Base-by-base conservation (phyloP, 2,113 vertebrate genomes). In the Elaphurus davidianus region DNA sequence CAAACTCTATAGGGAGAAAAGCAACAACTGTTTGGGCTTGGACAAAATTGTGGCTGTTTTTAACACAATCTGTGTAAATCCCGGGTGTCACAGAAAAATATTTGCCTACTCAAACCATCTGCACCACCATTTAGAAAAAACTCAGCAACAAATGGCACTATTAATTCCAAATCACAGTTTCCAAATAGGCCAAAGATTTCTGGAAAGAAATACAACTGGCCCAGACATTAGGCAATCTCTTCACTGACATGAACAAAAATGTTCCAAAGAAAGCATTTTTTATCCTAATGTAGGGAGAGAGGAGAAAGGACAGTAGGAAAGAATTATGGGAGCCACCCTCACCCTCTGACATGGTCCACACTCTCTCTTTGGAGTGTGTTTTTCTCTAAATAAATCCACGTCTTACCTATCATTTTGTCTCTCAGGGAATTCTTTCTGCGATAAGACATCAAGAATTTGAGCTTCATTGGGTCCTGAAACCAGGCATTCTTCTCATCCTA, bases 101-200 rank as follows among this genome's bases (percentile, higher is more conserved):
- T 96, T 96, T 96, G 85, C 47, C 55, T 74, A 86, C 40, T 96
- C 89, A 96, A 86, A 82, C 83, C 86, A 97, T 82, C 91, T 97
- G 81, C 19, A 91, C 25, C 55, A 84, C 47, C 19, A 10, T 71
- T 93, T 91, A 55, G 9, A 87, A 86, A 88, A 62, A 93, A 47
- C 62, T 5, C 54, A 40, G 33, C 3, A 91, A 76, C 27, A 97
- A 96, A 86, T 78, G 25, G 43, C 6, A 59, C 7, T 92, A 90
- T 87, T 92, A 86, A 87, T 94, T 90, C 43, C 57, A 95, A 95
- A 90, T 57, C 28, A 59, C 40, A 88, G 55, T 40, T 43, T 97
- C 50, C 10, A 59, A 74, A 90, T 36, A 96, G 33, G 64, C 62
- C 87, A 94, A 54, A 79, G 54, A 47, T 86, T 92, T 94, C 84